Percentiles rank a stretch among this genome's conserved stretches.
Evolutionary conservation across 2,797 vertebrate species (phyloP).

Genomic region (Dermochelys coriacea): DNA sequence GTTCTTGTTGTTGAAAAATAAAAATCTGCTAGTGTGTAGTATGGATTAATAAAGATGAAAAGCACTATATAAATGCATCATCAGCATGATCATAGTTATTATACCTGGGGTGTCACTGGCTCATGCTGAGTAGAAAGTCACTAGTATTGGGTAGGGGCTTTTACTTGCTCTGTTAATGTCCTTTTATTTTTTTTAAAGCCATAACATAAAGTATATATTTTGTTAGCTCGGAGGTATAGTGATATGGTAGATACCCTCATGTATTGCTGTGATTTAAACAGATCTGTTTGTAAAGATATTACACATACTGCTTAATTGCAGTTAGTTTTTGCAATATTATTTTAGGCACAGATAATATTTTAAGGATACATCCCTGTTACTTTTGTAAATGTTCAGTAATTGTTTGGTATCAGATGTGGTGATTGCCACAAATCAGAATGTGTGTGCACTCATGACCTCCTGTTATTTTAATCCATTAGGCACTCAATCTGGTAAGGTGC

Average conservation of each 20-base stretch:
- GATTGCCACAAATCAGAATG: slow-evolving; percentile 27
- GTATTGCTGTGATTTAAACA: neutral
- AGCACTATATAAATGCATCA: slow-evolving; percentile 45
- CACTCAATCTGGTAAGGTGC: neutral
- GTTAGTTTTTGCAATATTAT: neutral
- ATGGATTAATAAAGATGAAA: slow-evolving; percentile 66
- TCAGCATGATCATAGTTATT: neutral
- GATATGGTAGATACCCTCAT: slow-evolving; percentile 16
- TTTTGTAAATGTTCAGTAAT: slow-evolving; percentile 18
- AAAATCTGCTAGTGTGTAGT: slow-evolving; percentile 35
- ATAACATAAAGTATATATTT: neutral
- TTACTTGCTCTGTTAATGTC: slow-evolving; percentile 44
- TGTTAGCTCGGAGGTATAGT: slow-evolving; percentile 23
- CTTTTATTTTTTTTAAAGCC: slow-evolving; percentile 6
- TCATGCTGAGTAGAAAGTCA: slow-evolving; percentile 64
- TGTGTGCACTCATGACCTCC: rapidly evolving
- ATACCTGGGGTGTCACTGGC: slow-evolving; percentile 52
- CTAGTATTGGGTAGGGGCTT: slow-evolving; percentile 58
- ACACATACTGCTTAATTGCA: neutral
- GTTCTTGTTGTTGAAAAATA: neutral
- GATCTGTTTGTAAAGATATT: neutral
- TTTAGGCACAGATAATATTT: slow-evolving; percentile 47
- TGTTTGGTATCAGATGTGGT: rapidly evolving
- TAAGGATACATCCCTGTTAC: neutral
- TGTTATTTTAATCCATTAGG: neutral